Evolutionary conservation across 2,113 vertebrate genomes (phyloP).

Genomic region (Pituophis catenifer): DNA sequence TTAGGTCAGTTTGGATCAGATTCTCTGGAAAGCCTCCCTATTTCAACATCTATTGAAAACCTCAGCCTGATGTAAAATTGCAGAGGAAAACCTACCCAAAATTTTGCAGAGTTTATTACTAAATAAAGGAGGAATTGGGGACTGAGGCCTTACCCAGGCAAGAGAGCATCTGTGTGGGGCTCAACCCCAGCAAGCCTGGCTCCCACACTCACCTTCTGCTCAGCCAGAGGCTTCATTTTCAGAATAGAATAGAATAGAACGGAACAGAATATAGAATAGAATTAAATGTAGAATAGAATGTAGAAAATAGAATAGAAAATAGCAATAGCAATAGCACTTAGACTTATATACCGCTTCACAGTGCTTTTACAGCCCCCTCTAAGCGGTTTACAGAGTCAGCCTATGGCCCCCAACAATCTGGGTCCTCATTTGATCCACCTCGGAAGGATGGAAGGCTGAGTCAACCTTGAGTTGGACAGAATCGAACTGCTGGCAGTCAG

Average conservation of each 20-base stretch:
- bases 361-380: no score
- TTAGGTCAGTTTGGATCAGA: background rate
- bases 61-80: background rate
- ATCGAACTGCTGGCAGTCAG: no score
- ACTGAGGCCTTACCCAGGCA: background rate
- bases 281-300: no score
- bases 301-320: no score
- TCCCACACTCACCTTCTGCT: background rate
- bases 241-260: background rate
- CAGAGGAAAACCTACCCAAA: background rate
- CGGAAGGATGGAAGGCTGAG: no score
- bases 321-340: no score
- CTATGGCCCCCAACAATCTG: no score
- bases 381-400: no score
- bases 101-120: background rate
- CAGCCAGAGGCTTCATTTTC: background rate
- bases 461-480: no score
- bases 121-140: background rate
- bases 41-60: background rate
- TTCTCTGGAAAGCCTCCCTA: background rate
- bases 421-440: no score
- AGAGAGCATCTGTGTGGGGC: background rate
- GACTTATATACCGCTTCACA: no score
- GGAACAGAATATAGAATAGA: background rate
- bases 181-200: background rate